These are phyloP conservation scores for Trididemnum clinides DNA, from an alignment of 23 tunicate genomes.

Conservation along the genomic window DNA sequence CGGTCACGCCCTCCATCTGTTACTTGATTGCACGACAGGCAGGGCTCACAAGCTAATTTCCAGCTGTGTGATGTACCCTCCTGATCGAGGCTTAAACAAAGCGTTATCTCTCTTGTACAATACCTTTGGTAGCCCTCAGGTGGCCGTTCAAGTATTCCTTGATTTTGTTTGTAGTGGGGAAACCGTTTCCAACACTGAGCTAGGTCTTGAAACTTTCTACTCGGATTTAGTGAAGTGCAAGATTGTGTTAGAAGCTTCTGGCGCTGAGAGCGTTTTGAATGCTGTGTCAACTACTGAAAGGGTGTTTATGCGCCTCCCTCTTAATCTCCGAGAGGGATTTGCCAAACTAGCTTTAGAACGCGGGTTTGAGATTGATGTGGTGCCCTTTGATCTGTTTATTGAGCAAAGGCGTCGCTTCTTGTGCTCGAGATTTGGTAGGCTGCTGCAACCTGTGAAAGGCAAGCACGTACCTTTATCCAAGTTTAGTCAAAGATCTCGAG, in stretches of 20 bases:
- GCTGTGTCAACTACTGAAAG: background rate
- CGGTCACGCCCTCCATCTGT: slow-evolving; percentile 10
- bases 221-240: slow-evolving; percentile 14
- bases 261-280: background rate
- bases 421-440: slow-evolving; percentile 7
- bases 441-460: too few species aligned
- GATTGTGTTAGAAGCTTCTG: background rate
- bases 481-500: too few species aligned
- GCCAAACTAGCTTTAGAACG: background rate
- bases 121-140: background rate
- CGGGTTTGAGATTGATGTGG: slow-evolving; percentile 1
- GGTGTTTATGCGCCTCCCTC: too few species aligned
- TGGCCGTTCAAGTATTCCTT: slow-evolving; percentile 1
- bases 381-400: slow-evolving; percentile 15
- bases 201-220: slow-evolving; percentile 2
- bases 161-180: background rate
- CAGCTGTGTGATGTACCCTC: slow-evolving; percentile 1
- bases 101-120: background rate
- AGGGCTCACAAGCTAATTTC: background rate
- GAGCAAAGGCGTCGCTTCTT: background rate
- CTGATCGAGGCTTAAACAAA: background rate
- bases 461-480: too few species aligned
- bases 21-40: slow-evolving; percentile 2
- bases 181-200: background rate
- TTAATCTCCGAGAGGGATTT: background rate